These are phyloP conservation scores for Melanitta fusca DNA, from an alignment of 2,797 vertebrate genomes.

Conservation along the genomic window DNA sequence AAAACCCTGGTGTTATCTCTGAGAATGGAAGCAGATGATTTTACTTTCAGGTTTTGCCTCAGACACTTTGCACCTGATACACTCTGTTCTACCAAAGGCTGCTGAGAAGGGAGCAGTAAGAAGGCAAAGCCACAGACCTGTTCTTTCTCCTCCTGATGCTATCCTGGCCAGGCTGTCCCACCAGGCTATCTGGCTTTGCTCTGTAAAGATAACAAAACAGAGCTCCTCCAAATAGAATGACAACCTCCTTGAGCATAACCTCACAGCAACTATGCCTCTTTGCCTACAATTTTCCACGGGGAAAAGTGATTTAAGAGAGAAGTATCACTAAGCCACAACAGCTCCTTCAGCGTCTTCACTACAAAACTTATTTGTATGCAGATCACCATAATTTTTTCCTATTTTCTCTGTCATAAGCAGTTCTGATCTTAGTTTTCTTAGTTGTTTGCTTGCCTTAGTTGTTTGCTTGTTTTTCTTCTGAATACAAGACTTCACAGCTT, in stretches of 20 bases:
- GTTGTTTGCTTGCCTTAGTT: too few species aligned
- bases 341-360: background rate
- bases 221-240: background rate
- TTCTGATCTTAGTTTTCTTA: background rate
- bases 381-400: conserved; percentile 1
- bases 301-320: background rate
- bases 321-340: background rate
- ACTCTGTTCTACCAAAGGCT: background rate
- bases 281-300: background rate
- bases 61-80: background rate
- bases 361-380: background rate
- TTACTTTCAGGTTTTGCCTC: background rate
- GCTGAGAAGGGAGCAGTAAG: background rate
- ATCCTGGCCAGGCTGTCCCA: background rate
- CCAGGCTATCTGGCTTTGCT: background rate
- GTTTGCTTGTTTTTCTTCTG: background rate
- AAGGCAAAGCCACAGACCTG: background rate
- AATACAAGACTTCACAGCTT: background rate
- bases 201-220: background rate
- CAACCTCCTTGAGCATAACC: background rate
- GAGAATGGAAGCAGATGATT: background rate
- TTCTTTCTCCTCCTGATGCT: background rate
- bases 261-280: background rate
- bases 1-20: background rate
- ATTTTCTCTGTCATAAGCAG: background rate